Conservation (phyloP, 1,140 invertebrate species). For the Stratiolaelaps scimitus region DNA sequence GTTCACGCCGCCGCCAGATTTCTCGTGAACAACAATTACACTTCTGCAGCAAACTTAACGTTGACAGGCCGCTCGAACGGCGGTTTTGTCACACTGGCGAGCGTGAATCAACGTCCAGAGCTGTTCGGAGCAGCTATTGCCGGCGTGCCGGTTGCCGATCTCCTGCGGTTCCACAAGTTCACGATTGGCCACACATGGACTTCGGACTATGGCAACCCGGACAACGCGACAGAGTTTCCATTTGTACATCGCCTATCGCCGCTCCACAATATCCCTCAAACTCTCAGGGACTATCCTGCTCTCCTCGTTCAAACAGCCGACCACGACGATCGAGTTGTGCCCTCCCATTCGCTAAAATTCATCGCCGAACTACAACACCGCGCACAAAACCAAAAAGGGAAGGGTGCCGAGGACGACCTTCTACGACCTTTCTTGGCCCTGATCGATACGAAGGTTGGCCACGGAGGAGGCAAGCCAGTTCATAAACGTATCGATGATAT, state of each 20-base stretch:
- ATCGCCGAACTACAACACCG: too few species aligned
- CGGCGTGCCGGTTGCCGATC: conserved; percentile 93
- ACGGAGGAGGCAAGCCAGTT: conserved; percentile 1
- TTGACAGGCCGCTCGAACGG: conserved; percentile 95
- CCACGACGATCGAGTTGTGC: neutral
- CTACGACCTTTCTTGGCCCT: neutral
- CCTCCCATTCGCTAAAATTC: neutral
- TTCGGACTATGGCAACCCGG: conserved; percentile 84
- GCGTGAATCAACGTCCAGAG: conserved; percentile 85
- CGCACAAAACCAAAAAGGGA: neutral
- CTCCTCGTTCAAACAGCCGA: neutral
- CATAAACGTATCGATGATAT: neutral
- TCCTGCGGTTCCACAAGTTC: conserved; percentile 94
- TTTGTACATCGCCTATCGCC: conserved; percentile 55
- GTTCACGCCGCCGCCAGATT: conserved; percentile 85
- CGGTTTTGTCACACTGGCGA: conserved; percentile 79
- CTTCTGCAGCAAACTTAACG: conserved; percentile 52
- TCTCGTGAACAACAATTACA: conserved; percentile 69
- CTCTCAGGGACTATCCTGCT: neutral
- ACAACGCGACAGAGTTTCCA: conserved; percentile 72
- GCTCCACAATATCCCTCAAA: conserved; percentile 66
- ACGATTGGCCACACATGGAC: conserved; percentile 94
- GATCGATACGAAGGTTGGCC: neutral
- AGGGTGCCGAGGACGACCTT: neutral
- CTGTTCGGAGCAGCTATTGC: conserved; percentile 78